Conservation (phyloP, 2,113 vertebrate genomes). For the Lampris megalopsis region DNA sequence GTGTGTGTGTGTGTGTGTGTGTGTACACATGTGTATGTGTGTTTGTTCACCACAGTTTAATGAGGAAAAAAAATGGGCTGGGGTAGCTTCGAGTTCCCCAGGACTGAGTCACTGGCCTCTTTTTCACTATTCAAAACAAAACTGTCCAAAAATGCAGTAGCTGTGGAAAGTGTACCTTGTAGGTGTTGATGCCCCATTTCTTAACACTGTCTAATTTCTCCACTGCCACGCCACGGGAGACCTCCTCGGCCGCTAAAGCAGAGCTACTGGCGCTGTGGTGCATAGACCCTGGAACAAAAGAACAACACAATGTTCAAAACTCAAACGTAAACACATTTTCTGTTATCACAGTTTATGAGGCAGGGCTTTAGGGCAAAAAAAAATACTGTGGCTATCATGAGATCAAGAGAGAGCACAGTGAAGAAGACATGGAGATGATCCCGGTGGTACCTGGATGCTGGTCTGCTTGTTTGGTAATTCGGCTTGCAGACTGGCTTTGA, state of each 20-base stretch:
- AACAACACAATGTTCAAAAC: not conserved
- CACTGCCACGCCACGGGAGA: constrained; percentile 90
- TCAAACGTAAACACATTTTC: not conserved
- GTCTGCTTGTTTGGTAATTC: constrained; percentile 79
- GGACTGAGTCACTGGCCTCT: too few relatives aligned
- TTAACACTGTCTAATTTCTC: constrained; percentile 97
- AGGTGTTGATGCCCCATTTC: constrained; percentile 98
- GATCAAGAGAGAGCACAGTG: constrained; percentile 14
- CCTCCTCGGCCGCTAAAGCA: constrained; percentile 82
- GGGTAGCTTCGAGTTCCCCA: too few relatives aligned
- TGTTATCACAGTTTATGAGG: not conserved
- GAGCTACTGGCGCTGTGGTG: constrained; percentile 83
- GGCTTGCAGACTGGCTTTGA: constrained; percentile 79
- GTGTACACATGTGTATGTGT: too few relatives aligned
- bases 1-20: too few relatives aligned
- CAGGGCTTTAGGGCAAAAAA: not conserved
- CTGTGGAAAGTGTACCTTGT: constrained; percentile 84
- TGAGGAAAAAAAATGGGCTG: too few relatives aligned
- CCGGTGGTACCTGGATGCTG: constrained; percentile 78
- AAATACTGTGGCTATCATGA: not conserved
- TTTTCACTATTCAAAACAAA: too few relatives aligned
- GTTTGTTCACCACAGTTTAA: too few relatives aligned
- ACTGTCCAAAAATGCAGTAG: not conserved
- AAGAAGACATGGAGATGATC: constrained; percentile 35
- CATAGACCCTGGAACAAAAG: constrained; percentile 81